Base-by-base conservation (phyloP, 2,888 invertebrate species). In the Lepidonotus clava region DNA sequence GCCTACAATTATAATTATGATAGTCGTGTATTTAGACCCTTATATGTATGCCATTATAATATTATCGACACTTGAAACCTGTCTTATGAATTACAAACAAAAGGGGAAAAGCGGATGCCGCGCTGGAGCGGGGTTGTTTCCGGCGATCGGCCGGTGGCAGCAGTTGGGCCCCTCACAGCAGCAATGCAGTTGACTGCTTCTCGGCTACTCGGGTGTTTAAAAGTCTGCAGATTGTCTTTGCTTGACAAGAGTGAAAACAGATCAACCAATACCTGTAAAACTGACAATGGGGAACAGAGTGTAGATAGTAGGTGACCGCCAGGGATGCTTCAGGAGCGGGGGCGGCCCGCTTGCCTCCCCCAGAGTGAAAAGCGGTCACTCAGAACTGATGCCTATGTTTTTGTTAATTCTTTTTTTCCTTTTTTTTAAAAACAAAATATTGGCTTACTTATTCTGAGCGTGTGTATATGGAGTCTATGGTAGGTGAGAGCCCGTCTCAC, bases 51-150 rank as follows among this genome's bases (percentile, higher is more conserved):
- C 18, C 38, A 36, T 71, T 71, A 56, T 8, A 66, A n/a, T n/a
- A n/a, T n/a, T 66, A 66, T 66, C 66, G 36, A 71, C 71, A 71
- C 71, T 71, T 71, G 71, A 71, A 71, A 34, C 71, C 71, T 71
- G 71, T 71, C 71, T 71, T 71, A 34, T 36, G 21, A 38, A 71
- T 24, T 4, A 24, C 66, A 66, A n/a, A 32, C 66, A 66, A 24
- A 32, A 32, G 32, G 66, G 21, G 38, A 71, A 56, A n/a, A 61
- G 11, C 61, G 21, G 61, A 61, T 11, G 24, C 61, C 4, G 2
- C 61, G 61, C 28, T 18, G 18, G 36, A 71, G 14, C 21, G 56
- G 34, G 11, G 36, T 2, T 4, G 4, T 24, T 34, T 36, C 36
- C 36, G 14, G 61, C 28, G 28, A 71, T 34, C 18, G n/a, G 56